Evolutionary conservation across 2,888 invertebrate genomes (phyloP), one percentile per base, ranked within the genome.

Genomic region (Periphyllus acericola): DNA sequence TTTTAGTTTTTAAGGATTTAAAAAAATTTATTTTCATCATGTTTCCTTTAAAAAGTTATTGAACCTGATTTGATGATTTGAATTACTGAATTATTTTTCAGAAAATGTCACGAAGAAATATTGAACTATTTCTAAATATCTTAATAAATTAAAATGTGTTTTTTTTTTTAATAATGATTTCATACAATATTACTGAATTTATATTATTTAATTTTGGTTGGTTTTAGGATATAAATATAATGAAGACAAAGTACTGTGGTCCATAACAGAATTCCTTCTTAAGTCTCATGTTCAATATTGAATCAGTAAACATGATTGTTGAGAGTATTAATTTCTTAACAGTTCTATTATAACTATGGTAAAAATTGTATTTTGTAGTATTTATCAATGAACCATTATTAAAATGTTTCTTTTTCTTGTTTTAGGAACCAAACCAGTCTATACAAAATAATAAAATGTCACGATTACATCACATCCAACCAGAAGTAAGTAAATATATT

Each of bases 391-490:
- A n/a, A 40, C 11, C 11, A 14, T 36, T 60, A 0, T 29, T 83
- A 83, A 36, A 4, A 29, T 29, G 32, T 40, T 68, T 14, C 60
- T 72, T 74, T 74, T 36, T 1, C 11, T 76, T 85, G 66, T 85
- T 85, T 34, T 78, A 86, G 87, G 81, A 74, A 81, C 32, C 19
- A 60, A 72, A 81, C 60, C 55, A 34, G 25, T 87, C 36, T 55
- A 40, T 6, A 74, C 25, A 87, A 81, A 75, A 66, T 74, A 87
- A 66, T n/a, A 87, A 80, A 81, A 87, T 87, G 87, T 87, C 87
- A 19, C 81, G 87, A 72, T 40, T 87, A 87, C 87, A 87, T 87
- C 87, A 87, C 32, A 87, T 87, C 34, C 87, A 87, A 75, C 87
- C 87, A 60, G 87, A 87, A 74, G 87, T 87, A 74, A 55, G 86